Evolutionary conservation across 2,888 invertebrate species (phyloP), one percentile per base, ranked within the genome.

Genomic region (Drosophila colorata): DNA sequence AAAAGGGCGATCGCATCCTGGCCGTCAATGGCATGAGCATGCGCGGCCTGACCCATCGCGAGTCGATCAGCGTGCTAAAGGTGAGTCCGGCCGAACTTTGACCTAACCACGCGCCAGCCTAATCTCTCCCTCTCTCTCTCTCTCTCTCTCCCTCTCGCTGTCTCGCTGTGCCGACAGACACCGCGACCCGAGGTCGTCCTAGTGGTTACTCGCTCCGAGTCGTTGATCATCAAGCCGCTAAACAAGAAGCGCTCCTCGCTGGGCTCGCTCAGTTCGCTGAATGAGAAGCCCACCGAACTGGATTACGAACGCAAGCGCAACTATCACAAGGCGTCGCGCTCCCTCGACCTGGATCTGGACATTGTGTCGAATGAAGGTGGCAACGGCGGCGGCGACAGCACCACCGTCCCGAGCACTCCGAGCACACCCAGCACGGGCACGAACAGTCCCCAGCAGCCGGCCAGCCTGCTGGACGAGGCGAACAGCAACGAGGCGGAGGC

Each of bases 11-110:
- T 90, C 95, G 97, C 91, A 95, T 98, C 73, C 93, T 97, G 80
- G 97, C 97, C 81, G 97, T 98, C 78, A 98, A 98, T 91, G 97
- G 97, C 43, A 94, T 95, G 90, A 94, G 94, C 86, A 96, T 98
- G 93, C 93, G 95, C 76, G 97, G 96, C 49, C 93, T 98, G 65
- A 97, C 97, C 37, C 98, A 98, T 91, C 94, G 95, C 40, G 96
- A 98, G 91, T 97, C 98, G 79, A 95, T 97, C 80, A 94, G 96
- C 80, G 95, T 97, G 83, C 94, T 98, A 47, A 98, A 98, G 94
- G 97, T 96, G 92, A 81, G 65, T 44, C 16, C 2, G 0, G n/a
- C n/a, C n/a, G n/a, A n/a, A n/a, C n/a, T n/a, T n/a, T n/a, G n/a
- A n/a, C n/a, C n/a, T n/a, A n/a, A n/a, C n/a, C n/a, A n/a, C n/a